Evolutionary conservation across 64 coral and sea anemone genomes (phyloP).

Genomic region (Catalaphyllia jardinei): DNA sequence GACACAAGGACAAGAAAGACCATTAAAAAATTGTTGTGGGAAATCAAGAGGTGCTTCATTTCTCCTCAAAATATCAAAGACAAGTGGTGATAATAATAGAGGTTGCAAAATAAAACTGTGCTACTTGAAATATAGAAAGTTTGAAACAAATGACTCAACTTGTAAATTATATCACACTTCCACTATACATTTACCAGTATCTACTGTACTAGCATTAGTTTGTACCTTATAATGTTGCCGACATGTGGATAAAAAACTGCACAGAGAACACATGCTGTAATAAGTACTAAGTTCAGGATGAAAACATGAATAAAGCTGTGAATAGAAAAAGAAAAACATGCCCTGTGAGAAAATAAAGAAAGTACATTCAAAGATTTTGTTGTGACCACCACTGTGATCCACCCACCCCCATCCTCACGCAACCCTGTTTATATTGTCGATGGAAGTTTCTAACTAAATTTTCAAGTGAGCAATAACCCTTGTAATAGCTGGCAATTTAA

Average conservation of each 20-base stretch:
- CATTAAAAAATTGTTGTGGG: background rate
- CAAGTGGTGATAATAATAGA: too few species aligned
- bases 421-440: background rate
- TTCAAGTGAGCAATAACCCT: too few species aligned
- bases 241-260: constrained; percentile 90
- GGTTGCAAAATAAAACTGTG: too few species aligned
- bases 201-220: background rate
- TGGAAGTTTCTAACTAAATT: too few species aligned
- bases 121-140: too few species aligned
- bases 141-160: too few species aligned
- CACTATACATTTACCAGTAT: background rate
- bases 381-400: too few species aligned
- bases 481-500: too few species aligned
- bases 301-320: constrained; percentile 76
- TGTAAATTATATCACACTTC: too few species aligned
- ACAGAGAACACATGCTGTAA: constrained; percentile 58
- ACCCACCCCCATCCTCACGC: too few species aligned
- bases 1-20: too few species aligned
- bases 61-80: background rate
- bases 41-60: too few species aligned
- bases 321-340: background rate
- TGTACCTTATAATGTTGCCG: constrained; percentile 91
- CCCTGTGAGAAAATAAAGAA: background rate
- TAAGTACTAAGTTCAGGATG: constrained; percentile 72
- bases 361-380: background rate